Conservation (phyloP, 2,888 invertebrate genomes). For the Lysandra bellargus region DNA sequence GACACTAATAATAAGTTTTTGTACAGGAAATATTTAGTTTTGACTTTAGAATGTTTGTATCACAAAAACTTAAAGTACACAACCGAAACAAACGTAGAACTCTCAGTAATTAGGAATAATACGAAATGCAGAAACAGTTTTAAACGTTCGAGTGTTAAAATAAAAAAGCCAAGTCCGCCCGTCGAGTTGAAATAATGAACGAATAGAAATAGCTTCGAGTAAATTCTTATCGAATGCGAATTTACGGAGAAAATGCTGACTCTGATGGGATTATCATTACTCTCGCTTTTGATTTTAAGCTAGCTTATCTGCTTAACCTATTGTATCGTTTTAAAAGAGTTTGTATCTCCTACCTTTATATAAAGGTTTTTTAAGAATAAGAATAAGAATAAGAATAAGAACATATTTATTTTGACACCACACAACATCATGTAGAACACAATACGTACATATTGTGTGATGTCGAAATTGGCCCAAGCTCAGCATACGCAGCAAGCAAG, state of each 20-base stretch:
- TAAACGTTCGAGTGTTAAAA: background rate
- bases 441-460: no score
- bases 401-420: no score
- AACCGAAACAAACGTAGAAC: background rate
- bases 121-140: constrained; percentile 23
- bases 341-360: no score
- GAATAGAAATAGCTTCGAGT: background rate
- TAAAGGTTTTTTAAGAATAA: no score
- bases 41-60: no score
- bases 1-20: no score
- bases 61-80: no score
- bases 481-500: no score
- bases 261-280: constrained; percentile 7
- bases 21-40: no score
- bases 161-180: background rate
- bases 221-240: constrained; percentile 20
- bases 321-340: background rate
- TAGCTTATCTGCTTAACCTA: background rate
- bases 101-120: constrained; percentile 7
- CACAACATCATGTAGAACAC: no score
- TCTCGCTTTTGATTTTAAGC: constrained; percentile 2
- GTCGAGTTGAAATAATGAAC: constrained; percentile 25
- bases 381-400: no score
- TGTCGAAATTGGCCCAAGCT: no score
- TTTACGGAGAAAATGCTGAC: constrained; percentile 1